Evolutionary conservation across 2,888 invertebrate species (phyloP).

Genomic region (Volucella inanis): DNA sequence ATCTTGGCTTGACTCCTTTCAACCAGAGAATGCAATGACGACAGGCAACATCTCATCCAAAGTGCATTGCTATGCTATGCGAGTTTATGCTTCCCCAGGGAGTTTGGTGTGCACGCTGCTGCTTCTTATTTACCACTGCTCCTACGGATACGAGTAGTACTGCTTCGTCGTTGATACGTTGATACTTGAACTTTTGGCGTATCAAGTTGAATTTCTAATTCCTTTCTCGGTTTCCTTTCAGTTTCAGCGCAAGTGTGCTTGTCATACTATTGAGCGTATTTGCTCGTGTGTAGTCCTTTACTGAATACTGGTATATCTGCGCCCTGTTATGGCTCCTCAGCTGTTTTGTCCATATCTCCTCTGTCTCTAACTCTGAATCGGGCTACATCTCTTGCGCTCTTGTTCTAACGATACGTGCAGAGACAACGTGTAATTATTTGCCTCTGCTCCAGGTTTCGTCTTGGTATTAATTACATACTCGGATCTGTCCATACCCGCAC

Average conservation of each 20-base stretch:
- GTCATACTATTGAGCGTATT: too few species aligned
- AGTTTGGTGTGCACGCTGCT: conserved; percentile 61
- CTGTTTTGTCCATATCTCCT: conserved; percentile 31
- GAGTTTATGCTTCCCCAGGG: conserved; percentile 72
- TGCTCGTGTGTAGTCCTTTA: too few species aligned
- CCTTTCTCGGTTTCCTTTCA: conserved; percentile 59
- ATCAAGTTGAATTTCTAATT: conserved; percentile 73
- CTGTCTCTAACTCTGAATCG: too few species aligned
- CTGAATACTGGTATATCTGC: not conserved
- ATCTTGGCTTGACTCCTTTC: conserved; percentile 52
- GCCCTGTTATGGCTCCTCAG: conserved; percentile 66
- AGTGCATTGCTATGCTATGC: conserved; percentile 67
- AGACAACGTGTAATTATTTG: conserved; percentile 74
- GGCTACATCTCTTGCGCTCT: conserved; percentile 9
- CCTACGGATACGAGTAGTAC: not conserved
- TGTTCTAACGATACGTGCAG: conserved; percentile 41
- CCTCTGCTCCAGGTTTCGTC: conserved; percentile 51
- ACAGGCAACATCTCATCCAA: conserved; percentile 27
- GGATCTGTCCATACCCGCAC: conserved; percentile 45
- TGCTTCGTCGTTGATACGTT: conserved; percentile 14
- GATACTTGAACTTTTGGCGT: conserved; percentile 67
- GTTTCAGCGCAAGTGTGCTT: conserved; percentile 23
- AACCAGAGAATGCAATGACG: conserved; percentile 16
- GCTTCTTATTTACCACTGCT: conserved; percentile 35
- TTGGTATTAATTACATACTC: conserved; percentile 66